phyloP scores from a whole-genome alignment of 92 coral and sea anemone species.

The Paramuricea clavata region DNA sequence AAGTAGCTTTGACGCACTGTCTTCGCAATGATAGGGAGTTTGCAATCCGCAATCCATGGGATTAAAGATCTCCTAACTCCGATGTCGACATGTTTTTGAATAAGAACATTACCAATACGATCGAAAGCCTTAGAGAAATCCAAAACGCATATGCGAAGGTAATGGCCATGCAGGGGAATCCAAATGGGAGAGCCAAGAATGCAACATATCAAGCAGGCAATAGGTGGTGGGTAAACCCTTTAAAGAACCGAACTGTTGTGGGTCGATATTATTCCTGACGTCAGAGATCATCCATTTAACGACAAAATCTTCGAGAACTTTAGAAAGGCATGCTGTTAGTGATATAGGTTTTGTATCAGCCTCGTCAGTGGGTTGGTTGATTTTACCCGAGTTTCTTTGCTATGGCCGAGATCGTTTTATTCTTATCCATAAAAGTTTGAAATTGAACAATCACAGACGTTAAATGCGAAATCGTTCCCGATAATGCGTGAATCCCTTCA shows the following conservation, averaged over 20 bases:
- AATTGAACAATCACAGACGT: background rate
- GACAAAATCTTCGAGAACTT: no score
- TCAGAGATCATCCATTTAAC: no score
- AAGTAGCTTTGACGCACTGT: conserved; percentile 33
- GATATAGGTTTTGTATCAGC: no score
- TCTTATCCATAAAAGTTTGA: background rate
- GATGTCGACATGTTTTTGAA: conserved; percentile 1
- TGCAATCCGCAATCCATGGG: conserved; percentile 31
- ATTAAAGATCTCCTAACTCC: conserved; percentile 18
- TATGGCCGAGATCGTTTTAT: no score
- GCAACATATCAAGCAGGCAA: conserved; percentile 47
- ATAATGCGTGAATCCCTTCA: background rate
- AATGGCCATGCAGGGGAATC: conserved; percentile 35
- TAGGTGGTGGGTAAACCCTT: conserved; percentile 21
- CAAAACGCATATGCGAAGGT: background rate
- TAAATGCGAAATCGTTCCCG: background rate
- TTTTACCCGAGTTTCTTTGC: no score
- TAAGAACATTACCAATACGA: background rate
- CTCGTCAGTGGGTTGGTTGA: no score
- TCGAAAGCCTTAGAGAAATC: conserved; percentile 23
- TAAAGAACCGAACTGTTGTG: conserved; percentile 21
- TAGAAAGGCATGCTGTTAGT: no score
- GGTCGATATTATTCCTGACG: conserved; percentile 20
- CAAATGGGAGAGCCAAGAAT: conserved; percentile 55
- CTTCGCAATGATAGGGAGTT: conserved; percentile 17